Base-by-base conservation (phyloP, 2,797 vertebrate genomes). In the Cheirogaleus major region DNA sequence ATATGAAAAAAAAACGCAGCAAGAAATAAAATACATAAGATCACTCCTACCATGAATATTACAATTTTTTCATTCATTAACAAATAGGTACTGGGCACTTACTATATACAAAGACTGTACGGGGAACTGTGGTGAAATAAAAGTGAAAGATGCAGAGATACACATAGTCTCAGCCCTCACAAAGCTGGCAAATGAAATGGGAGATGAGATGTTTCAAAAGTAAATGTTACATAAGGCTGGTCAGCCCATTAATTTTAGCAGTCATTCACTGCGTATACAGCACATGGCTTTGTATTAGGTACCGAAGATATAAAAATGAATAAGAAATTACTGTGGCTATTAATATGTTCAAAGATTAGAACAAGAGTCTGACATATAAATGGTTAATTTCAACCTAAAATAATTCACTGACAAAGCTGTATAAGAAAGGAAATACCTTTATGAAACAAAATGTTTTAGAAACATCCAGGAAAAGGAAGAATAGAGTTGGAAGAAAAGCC, bases 401-500 rank as follows among this genome's bases (percentile, higher is more conserved):
- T 72, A 89, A 87, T 57, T 92, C n/a, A 76, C 1, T 92, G 32
- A 81, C 30, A 86, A 86, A 63, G 25, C 67, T 87, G 38, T 41
- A 4, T 59, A 27, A 91, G 50, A 93, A 85, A 85, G 32, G 48
- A 89, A 20, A 67, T n/a, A 70, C 17, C 10, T 85, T 48, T 14
- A n/a, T 25, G 20, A 93, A 91, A 9, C 27, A 82, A 95, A 85
- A 69, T 94, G 7, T 65, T 80, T 95, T 72, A 61, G 38, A 91
- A 76, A 22, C 57, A 22, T 63, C 35, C 8, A 70, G 81, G 22
- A 86, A 93, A 84, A 93, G 23, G 79, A 69, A 73, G 14, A 43
- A 7, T 76, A 75, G 15, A 73, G 32, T 43, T 73, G n/a, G 8
- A 4, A 63, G 30, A 38, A 87, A 85, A 61, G 8, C 15, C 72